Evolutionary conservation across 2,888 invertebrate species (phyloP).

Genomic region (Leptogaster cylindrica): DNA sequence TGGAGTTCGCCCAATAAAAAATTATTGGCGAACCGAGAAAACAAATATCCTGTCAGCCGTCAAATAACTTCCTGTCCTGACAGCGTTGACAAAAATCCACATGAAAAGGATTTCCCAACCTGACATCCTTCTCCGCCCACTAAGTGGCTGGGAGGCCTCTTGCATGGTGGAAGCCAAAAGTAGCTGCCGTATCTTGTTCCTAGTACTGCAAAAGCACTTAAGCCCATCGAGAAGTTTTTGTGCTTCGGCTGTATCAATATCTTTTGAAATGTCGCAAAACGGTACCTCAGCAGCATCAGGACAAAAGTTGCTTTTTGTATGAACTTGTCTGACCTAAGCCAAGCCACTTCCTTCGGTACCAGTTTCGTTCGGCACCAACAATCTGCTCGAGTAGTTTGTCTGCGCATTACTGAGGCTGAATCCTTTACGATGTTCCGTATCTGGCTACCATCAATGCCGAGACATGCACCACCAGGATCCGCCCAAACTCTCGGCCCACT

Average conservation of each 20-base stretch:
- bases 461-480: conserved; percentile 1
- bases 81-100: conserved; percentile 18
- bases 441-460: conserved; percentile 23
- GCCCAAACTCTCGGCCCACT: not conserved
- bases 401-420: conserved; percentile 21
- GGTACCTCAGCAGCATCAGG: not conserved
- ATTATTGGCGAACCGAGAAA: conserved; percentile 25
- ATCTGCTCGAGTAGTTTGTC: conserved; percentile 35
- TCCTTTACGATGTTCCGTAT: conserved; percentile 8
- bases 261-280: conserved; percentile 18
- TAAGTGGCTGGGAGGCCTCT: not conserved
- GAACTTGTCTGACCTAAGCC: not conserved
- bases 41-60: conserved; percentile 34
- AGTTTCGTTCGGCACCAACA: not conserved
- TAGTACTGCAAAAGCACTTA: conserved; percentile 12
- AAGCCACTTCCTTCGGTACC: not conserved
- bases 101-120: no score
- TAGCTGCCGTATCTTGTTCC: conserved; percentile 11
- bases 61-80: conserved; percentile 22
- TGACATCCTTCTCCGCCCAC: not conserved
- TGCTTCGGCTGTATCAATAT: conserved; percentile 26
- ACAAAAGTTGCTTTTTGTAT: conserved; percentile 20
- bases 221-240: not conserved
- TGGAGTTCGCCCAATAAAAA: not conserved
- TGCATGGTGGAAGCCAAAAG: conserved; percentile 5